phyloP scores from a whole-genome alignment of 1,140 invertebrate genomes.

The Drosophila ficusphila region DNA sequence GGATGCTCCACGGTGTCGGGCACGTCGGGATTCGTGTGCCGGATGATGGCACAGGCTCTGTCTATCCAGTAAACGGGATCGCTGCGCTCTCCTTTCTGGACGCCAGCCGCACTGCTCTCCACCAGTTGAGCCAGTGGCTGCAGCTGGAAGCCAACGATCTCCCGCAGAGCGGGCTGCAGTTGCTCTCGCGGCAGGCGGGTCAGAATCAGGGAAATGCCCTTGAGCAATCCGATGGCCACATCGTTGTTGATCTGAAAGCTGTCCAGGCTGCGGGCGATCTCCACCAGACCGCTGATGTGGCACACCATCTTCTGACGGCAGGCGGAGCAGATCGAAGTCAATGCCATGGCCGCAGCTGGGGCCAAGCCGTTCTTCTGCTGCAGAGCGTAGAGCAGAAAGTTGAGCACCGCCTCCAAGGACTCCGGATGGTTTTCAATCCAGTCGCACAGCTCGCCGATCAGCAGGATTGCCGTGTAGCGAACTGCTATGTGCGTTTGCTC shows the following conservation, averaged over 20 bases:
- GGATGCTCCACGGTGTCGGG: constrained; percentile 89
- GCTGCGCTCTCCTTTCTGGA: constrained; percentile 85
- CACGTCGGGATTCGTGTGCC: constrained; percentile 89
- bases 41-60: constrained; percentile 94
- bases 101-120: constrained; percentile 57
- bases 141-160: constrained; percentile 92
- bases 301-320: constrained; percentile 92
- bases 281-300: constrained; percentile 92
- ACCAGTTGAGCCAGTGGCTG: constrained; percentile 87
- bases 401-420: constrained; percentile 91
- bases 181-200: constrained; percentile 87
- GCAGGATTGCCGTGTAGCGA: constrained; percentile 93
- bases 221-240: constrained; percentile 92
- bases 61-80: constrained; percentile 98
- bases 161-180: constrained; percentile 89
- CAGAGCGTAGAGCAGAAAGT: constrained; percentile 91
- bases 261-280: constrained; percentile 92
- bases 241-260: constrained; percentile 91
- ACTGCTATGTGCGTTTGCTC: constrained; percentile 94
- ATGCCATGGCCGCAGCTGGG: constrained; percentile 90
- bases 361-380: constrained; percentile 90
- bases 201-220: constrained; percentile 90
- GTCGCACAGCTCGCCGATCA: constrained; percentile 96
- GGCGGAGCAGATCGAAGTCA: constrained; percentile 88
- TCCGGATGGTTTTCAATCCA: constrained; percentile 96